These are phyloP conservation scores for Polia nebulosa DNA, from an alignment of 2,888 invertebrate species.

Conservation along the genomic window DNA sequence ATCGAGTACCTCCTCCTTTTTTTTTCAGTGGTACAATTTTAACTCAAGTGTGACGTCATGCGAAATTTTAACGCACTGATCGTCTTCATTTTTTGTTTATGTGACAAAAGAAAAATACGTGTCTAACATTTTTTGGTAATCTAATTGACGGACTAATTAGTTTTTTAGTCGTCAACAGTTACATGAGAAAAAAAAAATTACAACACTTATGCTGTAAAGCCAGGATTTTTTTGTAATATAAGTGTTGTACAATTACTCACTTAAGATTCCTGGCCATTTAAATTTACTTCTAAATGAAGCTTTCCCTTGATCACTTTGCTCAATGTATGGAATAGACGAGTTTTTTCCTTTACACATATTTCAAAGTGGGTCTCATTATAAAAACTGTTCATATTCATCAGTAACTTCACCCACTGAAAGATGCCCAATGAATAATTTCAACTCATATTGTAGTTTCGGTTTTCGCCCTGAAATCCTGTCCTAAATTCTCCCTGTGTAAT, in stretches of 20 bases:
- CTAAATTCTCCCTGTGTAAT: slow-evolving; percentile 8
- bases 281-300: not conserved
- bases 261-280: not conserved
- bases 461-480: slow-evolving; percentile 8
- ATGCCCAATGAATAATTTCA: not conserved
- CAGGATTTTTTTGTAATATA: not conserved
- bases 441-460: not conserved
- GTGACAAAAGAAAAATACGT: no score
- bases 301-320: not conserved
- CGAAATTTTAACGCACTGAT: no score
- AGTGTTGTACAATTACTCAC: not conserved
- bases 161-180: no score
- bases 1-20: no score
- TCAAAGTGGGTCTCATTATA: not conserved
- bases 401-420: not conserved
- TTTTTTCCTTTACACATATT: not conserved
- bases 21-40: no score
- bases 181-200: no score
- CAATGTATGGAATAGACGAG: not conserved
- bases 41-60: no score
- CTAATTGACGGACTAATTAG: no score
- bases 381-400: not conserved
- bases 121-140: no score
- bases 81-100: no score
- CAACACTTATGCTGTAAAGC: not conserved